Evolutionary conservation across 2,113 vertebrate genomes (phyloP).

Genomic region (Pontoporia blainvillei): DNA sequence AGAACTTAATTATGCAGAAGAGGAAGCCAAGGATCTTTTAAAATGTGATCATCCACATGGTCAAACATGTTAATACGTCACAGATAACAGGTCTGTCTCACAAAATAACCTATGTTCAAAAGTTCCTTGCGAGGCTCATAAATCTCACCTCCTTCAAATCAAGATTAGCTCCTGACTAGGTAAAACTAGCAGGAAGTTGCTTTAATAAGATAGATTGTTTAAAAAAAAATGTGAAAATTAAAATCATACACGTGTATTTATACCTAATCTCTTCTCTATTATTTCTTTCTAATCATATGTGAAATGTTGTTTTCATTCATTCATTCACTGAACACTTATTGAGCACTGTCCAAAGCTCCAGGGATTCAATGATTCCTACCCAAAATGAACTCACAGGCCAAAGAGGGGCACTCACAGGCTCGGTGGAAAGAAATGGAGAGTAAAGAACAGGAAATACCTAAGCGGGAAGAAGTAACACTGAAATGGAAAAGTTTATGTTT

Average conservation of each 20-base stretch:
- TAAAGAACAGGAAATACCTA: neutral
- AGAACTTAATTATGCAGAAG: conserved; percentile 41
- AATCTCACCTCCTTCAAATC: neutral
- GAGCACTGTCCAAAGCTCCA: neutral
- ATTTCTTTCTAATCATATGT: neutral
- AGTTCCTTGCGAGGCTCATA: neutral
- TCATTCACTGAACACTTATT: neutral
- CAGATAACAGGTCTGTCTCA: neutral
- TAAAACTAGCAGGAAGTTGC: neutral
- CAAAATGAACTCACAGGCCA: neutral
- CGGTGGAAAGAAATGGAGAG: neutral
- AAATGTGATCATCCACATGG: neutral
- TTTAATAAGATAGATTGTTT: neutral
- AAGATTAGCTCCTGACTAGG: neutral
- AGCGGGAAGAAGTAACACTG: neutral
- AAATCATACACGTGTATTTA: neutral
- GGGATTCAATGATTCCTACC: neutral
- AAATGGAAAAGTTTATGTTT: neutral
- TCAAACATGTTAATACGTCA: neutral
- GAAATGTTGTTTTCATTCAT: conserved; percentile 6
- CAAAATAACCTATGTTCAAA: neutral
- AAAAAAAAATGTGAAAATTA: conserved; percentile 5
- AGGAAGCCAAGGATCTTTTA: neutral
- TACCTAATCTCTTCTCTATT: neutral
- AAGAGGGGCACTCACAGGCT: neutral